Percentiles rank a stretch among this genome's conserved stretches.
These are phyloP conservation scores for Eulemur rufifrons DNA, from an alignment of 2,113 vertebrate species.

Conservation along the genomic window DNA sequence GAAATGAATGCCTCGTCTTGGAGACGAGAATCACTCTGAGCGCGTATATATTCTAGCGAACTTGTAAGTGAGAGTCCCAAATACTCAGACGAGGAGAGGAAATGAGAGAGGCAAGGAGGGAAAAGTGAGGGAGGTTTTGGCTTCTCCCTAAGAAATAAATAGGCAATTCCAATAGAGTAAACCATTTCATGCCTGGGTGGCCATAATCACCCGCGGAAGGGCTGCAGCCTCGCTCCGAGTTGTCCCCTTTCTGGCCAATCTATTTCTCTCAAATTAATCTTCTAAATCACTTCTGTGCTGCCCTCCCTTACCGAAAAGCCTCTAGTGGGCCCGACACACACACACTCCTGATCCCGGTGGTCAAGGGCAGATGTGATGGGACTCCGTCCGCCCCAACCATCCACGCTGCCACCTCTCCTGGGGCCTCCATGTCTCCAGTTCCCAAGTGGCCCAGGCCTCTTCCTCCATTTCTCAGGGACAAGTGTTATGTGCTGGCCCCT, in stretches of 20 bases:
- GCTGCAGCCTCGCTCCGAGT: rapidly evolving
- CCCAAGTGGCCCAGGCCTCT: background rate
- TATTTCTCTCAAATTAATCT: background rate
- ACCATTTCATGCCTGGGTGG: background rate
- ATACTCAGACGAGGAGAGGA: background rate
- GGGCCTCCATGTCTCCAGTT: background rate
- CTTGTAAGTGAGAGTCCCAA: background rate
- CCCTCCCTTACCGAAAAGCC: background rate
- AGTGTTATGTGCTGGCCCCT: background rate
- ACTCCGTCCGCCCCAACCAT: background rate
- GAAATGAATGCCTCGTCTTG: background rate
- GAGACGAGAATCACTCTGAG: background rate
- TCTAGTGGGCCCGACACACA: rapidly evolving
- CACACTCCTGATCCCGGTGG: background rate
- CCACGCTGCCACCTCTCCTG: background rate
- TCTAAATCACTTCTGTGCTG: background rate
- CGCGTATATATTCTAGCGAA: background rate
- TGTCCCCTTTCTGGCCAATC: background rate
- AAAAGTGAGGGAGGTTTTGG: too few relatives aligned
- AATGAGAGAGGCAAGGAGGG: background rate
- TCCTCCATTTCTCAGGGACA: background rate
- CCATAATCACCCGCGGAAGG: rapidly evolving
- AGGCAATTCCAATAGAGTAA: background rate
- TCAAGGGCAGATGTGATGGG: background rate
- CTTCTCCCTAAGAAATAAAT: background rate